Conservation (phyloP, 2,888 invertebrate genomes). For the Tetranychus truncatus region DNA sequence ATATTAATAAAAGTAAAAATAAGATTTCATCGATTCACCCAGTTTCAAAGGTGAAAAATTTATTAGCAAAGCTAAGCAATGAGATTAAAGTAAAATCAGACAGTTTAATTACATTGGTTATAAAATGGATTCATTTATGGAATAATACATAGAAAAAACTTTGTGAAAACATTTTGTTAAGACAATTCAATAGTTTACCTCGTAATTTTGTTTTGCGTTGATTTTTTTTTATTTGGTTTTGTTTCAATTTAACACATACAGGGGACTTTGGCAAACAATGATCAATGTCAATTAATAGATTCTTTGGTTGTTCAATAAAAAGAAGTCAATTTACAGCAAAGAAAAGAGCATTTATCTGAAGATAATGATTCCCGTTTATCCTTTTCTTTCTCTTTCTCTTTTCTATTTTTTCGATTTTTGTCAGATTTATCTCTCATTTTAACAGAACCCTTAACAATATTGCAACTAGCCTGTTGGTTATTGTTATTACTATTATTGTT, state of each 20-base stretch:
- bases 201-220: neutral
- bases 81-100: neutral
- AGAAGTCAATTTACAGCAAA: conserved; percentile 18
- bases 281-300: neutral
- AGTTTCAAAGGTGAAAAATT: neutral
- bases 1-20: neutral
- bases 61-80: neutral
- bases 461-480: neutral
- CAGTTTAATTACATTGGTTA: neutral
- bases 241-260: neutral
- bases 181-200: neutral
- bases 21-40: neutral
- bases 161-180: neutral
- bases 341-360: conserved; percentile 17
- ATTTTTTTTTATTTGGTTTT: neutral
- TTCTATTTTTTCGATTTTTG: neutral
- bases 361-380: conserved; percentile 14
- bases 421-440: conserved; percentile 4
- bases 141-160: too few species aligned
- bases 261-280: neutral
- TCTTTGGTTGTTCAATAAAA: conserved; percentile 10
- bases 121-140: neutral
- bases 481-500: conserved; percentile 5
- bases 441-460: neutral
- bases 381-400: neutral